These are phyloP conservation scores for Hypomecis punctinalis DNA, from an alignment of 2,888 invertebrate species.

Conservation along the genomic window DNA sequence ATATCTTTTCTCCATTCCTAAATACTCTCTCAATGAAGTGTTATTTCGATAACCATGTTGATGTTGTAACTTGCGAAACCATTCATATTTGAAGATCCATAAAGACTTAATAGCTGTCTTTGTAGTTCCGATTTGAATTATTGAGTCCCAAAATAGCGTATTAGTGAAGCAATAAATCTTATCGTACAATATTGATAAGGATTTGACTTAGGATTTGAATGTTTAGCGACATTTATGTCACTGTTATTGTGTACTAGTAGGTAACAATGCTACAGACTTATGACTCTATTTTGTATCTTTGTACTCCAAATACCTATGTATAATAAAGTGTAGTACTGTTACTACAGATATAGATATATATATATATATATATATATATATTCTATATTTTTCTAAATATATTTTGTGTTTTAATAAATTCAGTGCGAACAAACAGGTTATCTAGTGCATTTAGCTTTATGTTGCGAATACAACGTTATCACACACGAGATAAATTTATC, in stretches of 20 bases:
- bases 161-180: constrained; percentile 6
- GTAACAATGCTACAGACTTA: no score
- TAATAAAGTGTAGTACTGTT: no score
- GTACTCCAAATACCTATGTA: neutral
- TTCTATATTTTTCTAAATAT: neutral
- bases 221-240: neutral
- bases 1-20: no score
- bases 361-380: no score
- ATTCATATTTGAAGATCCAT: no score
- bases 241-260: no score
- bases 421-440: constrained; percentile 1
- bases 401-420: neutral
- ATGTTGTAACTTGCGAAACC: no score
- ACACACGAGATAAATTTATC: constrained; percentile 4
- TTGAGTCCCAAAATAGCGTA: constrained; percentile 1
- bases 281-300: neutral
- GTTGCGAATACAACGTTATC: constrained; percentile 1
- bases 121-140: constrained; percentile 3
- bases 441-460: constrained; percentile 8
- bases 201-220: neutral
- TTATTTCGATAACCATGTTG: no score
- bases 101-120: neutral
- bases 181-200: neutral
- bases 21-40: no score
- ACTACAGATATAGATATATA: no score